Percentiles rank a stretch among this genome's conserved stretches.
These are phyloP conservation scores for Megaceryle maxima DNA, from an alignment of 2,113 vertebrate genomes.

Conservation along the genomic window DNA sequence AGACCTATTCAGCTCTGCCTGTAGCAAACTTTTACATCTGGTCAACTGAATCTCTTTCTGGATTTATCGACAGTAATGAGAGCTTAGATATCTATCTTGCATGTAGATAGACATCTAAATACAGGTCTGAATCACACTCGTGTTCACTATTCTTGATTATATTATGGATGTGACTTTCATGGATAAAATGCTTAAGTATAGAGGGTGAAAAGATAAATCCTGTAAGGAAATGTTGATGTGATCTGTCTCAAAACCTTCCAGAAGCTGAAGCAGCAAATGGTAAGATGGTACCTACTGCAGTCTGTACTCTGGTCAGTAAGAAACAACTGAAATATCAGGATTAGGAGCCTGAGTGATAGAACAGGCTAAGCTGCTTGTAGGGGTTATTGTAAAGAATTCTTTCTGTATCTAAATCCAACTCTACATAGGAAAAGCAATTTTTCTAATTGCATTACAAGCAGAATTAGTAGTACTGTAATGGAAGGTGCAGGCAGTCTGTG, in stretches of 20 bases:
- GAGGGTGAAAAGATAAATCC: background rate
- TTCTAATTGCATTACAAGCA: too few relatives aligned
- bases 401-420: too few relatives aligned
- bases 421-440: too few relatives aligned
- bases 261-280: background rate
- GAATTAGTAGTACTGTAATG: too few relatives aligned
- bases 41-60: background rate
- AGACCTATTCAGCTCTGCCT: background rate
- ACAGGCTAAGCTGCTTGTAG: background rate
- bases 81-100: background rate
- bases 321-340: background rate
- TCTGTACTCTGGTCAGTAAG: background rate
- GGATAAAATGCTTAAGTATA: background rate
- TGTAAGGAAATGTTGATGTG: background rate
- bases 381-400: too few relatives aligned
- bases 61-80: background rate
- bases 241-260: background rate
- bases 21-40: background rate
- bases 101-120: background rate
- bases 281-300: background rate
- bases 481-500: too few relatives aligned
- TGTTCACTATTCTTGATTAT: background rate
- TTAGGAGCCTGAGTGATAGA: background rate
- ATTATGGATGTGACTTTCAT: background rate
- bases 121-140: background rate